Evolutionary conservation across 2,888 invertebrate genomes (phyloP), one percentile per base, ranked within the genome.

Genomic region (Hypercompe scribonia): DNA sequence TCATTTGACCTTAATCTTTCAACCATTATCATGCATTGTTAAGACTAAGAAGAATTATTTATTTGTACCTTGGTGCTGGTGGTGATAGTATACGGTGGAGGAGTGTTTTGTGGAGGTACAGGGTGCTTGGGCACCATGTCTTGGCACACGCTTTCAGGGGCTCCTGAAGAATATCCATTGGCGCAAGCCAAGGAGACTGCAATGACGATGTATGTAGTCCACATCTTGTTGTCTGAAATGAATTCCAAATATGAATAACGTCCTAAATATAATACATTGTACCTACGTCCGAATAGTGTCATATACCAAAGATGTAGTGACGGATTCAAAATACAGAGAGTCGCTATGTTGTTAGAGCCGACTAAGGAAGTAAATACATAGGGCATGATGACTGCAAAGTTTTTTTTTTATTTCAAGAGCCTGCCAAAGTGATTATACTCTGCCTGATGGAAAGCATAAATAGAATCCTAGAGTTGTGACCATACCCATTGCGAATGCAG

Each of bases 91-190:
- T 97, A 97, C 0, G 97, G 97, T 0, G 97, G 90, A 0, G 92
- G 81, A 0, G 93, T 85, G 24, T 91, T 92, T 90, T 97, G 97
- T 1, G 97, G 92, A 0, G 94, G 90, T 7, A 96, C 96, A 0
- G 96, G 96, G 89, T 97, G 97, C 86, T 96, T 96, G 0, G 97
- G 97, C 13, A 96, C 94, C 96, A 97, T 96, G 88, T 97, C 97
- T n/a, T 89, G 91, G 91, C 97, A 97, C 46, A 96, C 96, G 65
- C 93, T 93, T 36, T 92, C 90, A 0, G 97, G 97, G 2, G 97
- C 98, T 7, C 97, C 97, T 3, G 94, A 92, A 3, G 97, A 96
- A 89, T 96, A 97, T 3, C 93, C 96, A 65, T 91, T 87, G 77
- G 87, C 93, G 85, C 78, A 91, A 65, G 89, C 93, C 75, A 86